Base-by-base conservation (phyloP, 37 sponge, comb jelly and placozoan species). In the Axinella damicornis region DNA sequence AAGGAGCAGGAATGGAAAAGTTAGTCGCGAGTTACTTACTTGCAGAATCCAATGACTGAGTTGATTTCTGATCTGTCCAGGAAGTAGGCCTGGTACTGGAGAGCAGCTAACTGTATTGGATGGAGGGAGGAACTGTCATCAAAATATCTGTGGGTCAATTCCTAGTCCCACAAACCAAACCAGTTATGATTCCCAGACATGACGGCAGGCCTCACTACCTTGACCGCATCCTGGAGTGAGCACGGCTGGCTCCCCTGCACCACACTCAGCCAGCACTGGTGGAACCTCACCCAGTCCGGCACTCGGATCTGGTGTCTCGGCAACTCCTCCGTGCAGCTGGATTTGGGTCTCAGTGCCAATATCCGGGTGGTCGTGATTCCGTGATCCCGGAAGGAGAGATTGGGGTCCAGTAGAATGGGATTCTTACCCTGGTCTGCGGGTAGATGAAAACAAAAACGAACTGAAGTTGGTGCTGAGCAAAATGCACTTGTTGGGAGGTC, bases 81-180 rank as follows among this genome's bases (percentile, higher is more conserved):
- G 75, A 93, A 86, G 76, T 93, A 93, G 22, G 90, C 86, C 67
- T 93, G 94, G 83, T 93, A 89, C 61, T 93, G 94, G 38, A 93
- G 58, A 21, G 94, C 94, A 12, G 94, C 90, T 59, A 93, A 70
- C 79, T 46, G 46, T 9, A 46, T 46, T 46, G 46, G 4, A 9
- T 46, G 46, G n/a, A n/a, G n/a, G n/a, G n/a, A n/a, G n/a, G n/a
- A n/a, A n/a, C n/a, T n/a, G n/a, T n/a, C n/a, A n/a, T n/a, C n/a
- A n/a, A n/a, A n/a, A n/a, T n/a, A n/a, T n/a, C n/a, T n/a, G n/a
- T n/a, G n/a, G n/a, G n/a, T n/a, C n/a, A n/a, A n/a, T n/a, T n/a
- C n/a, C n/a, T n/a, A n/a, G n/a, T n/a, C n/a, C n/a, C n/a, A n/a
- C n/a, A n/a, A n/a, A n/a, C n/a, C n/a, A n/a, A n/a, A n/a, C n/a